These are phyloP conservation scores for Macropis europaea DNA, from an alignment of 2,888 invertebrate species.

Conservation along the genomic window DNA sequence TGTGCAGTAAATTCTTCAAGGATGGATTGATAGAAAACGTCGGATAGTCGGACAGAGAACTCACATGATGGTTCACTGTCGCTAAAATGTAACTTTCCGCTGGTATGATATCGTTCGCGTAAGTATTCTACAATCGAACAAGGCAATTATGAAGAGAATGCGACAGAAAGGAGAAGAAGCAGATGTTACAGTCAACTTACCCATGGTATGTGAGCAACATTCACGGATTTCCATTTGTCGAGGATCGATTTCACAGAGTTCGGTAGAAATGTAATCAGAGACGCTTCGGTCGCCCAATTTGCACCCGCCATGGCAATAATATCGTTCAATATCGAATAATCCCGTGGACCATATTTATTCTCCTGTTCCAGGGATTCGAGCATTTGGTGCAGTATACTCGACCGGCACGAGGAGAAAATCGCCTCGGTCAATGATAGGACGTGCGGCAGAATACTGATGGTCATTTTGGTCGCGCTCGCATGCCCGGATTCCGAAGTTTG, in stretches of 20 bases:
- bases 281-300: conserved; percentile 80
- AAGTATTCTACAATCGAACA: conserved; percentile 84
- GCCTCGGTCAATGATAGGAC: conserved; percentile 85
- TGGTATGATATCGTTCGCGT: conserved; percentile 89
- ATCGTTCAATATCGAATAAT: conserved; percentile 79
- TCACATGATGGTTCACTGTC: conserved; percentile 86
- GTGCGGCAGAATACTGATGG: conserved; percentile 85
- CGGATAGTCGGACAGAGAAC: conserved; percentile 83
- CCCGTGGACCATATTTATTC: conserved; percentile 79
- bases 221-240: conserved; percentile 84
- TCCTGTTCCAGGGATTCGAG: conserved; percentile 76
- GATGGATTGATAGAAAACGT: conserved; percentile 84
- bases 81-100: conserved; percentile 91
- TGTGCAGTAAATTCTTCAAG: conserved; percentile 84
- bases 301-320: conserved; percentile 78
- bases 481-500: conserved; percentile 66
- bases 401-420: conserved; percentile 80
- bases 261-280: conserved; percentile 82
- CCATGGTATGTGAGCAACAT: conserved; percentile 83
- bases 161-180: background rate
- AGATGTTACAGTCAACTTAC: conserved; percentile 75
- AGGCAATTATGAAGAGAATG: no score
- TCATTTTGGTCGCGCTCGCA: conserved; percentile 74
- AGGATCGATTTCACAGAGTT: conserved; percentile 82
- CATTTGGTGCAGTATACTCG: conserved; percentile 80